These are phyloP conservation scores for Prochilodus magdalenae DNA, from an alignment of 2,113 vertebrate species.

Conservation along the genomic window DNA sequence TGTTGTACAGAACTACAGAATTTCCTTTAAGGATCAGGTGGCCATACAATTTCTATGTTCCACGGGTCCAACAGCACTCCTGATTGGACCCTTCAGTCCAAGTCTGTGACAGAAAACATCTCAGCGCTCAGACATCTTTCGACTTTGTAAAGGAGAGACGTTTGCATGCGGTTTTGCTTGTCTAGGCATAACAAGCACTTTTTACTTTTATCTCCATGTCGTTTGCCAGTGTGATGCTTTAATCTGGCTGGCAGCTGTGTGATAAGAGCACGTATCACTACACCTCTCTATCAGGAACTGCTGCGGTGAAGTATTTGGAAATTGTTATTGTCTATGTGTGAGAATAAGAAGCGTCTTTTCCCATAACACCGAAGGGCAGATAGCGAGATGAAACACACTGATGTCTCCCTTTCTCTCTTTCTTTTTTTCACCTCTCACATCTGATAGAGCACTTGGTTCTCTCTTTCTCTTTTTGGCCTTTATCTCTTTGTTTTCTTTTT, in stretches of 20 bases:
- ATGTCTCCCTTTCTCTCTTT: slow-evolving; percentile 64
- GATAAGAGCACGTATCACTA: slow-evolving; percentile 66
- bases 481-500: slow-evolving; percentile 12
- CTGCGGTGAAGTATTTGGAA: slow-evolving; percentile 69
- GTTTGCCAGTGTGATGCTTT: slow-evolving; percentile 48
- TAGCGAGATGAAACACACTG: slow-evolving; percentile 64
- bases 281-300: slow-evolving; percentile 65
- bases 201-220: not conserved
- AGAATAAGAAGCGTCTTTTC: slow-evolving; percentile 70
- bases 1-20: no score
- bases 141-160: not conserved
- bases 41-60: slow-evolving; percentile 46
- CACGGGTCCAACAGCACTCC: not conserved
- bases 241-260: slow-evolving; percentile 60
- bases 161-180: slow-evolving; percentile 3
- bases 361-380: slow-evolving; percentile 69
- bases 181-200: slow-evolving; percentile 17
- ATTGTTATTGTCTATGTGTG: slow-evolving; percentile 71
- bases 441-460: slow-evolving; percentile 43
- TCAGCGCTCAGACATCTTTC: not conserved
- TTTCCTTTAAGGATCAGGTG: not conserved
- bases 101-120: not conserved
- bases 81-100: not conserved
- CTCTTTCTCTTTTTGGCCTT: slow-evolving; percentile 14
- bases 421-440: slow-evolving; percentile 12